Base-by-base conservation (phyloP, 1,140 invertebrate species). In the Plectrocnemia conspersa region DNA sequence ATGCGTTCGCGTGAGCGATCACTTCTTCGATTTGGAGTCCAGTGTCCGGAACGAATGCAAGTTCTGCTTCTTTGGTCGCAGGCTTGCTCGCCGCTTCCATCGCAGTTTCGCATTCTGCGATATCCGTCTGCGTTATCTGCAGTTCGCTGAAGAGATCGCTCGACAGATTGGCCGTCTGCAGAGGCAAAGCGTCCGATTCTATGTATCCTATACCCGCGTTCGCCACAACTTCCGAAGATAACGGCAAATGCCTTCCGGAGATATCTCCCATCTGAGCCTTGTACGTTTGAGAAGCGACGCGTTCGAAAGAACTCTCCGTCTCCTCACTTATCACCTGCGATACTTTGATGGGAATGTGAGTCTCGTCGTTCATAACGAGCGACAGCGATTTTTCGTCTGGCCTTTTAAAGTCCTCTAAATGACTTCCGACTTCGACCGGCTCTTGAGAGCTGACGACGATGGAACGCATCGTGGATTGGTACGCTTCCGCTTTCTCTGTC, bases 21-120 rank as follows among this genome's bases (percentile, higher is more conserved):
- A 66, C 56, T 66, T 71, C 67, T 65, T 75, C 64, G 52, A 68
- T 65, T 24, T 67, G 19, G 22, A 71, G 67, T 38, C 70, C 66
- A 58, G 67, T 64, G 27, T 68, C 65, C 53, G 70, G 69, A 19
- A 63, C 56, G 23, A 77, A 59, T 52, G 67, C 66, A 18, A 73
- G 10, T 18, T 65, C 56, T 29, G 74, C 70, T 62, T 69, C 66
- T 40, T 52, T 52, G 3, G 18, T 23, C 13, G 21, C 24, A 3
- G 54, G 54, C 25, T 53, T 44, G 13, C 35, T 25, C 9, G 15
- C 13, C 16, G 23, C 27, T 52, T 71, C 64, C 21, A 78, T 50
- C 11, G 64, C 65, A 32, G 41, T 69, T 63, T 76, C 73, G 52
- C 68, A 56, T 22, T 67, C 64, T 42, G 59, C 68, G 7, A 73